phyloP scores from a whole-genome alignment of 2,113 vertebrate genomes.

The Malaclemys terrapin region DNA sequence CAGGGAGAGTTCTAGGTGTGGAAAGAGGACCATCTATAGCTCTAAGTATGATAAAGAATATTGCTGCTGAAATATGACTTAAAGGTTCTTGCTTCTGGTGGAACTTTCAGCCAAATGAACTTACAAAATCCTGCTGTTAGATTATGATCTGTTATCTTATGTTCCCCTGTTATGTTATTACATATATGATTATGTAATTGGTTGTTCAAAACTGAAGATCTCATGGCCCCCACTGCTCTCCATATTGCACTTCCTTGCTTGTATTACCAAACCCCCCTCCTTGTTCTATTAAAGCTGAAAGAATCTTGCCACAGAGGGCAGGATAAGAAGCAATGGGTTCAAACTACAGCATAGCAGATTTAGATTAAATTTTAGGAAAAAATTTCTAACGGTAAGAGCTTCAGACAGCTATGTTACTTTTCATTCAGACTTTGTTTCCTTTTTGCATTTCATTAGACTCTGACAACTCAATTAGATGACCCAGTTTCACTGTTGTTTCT shows the following conservation, averaged over 20 bases:
- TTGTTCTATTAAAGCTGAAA: background rate
- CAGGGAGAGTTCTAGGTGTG: accelerated
- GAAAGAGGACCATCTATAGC: background rate
- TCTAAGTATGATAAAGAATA: background rate
- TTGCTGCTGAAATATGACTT: background rate
- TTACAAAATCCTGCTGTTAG: background rate
- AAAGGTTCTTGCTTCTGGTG: background rate
- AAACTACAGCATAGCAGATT: background rate
- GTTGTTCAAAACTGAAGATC: slow-evolving; percentile 16
- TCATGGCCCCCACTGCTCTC: background rate
- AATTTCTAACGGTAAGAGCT: background rate
- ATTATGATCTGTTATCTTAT: too few relatives aligned
- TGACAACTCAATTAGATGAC: background rate
- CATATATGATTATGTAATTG: background rate
- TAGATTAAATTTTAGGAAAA: background rate
- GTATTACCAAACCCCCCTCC: background rate
- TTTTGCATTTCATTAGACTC: background rate
- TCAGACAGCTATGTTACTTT: background rate
- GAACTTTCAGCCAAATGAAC: background rate
- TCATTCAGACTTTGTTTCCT: background rate
- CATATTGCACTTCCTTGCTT: background rate
- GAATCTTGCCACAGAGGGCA: background rate
- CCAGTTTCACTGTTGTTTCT: background rate
- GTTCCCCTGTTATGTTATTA: too few relatives aligned
- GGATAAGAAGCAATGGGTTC: background rate